phyloP scores from a whole-genome alignment of 92 coral and sea anemone genomes.

The Hydrozoanthus gracilis region DNA sequence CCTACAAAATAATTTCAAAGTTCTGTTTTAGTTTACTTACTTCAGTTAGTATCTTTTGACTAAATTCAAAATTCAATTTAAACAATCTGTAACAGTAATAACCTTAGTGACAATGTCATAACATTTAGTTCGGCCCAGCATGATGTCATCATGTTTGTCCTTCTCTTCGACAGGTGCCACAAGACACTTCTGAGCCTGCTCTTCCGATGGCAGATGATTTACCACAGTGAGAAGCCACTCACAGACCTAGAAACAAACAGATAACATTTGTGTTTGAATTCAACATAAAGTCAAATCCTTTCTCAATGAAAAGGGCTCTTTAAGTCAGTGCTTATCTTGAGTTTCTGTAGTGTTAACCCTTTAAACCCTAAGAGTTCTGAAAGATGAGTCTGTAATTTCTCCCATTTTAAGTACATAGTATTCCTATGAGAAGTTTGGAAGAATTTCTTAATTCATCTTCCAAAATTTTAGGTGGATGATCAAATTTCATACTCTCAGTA shows the following conservation, averaged over 20 bases:
- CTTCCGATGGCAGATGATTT: constrained; percentile 96
- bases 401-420: too few species aligned
- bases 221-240: constrained; percentile 94
- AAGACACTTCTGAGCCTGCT: constrained; percentile 95
- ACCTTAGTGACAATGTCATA: constrained; percentile 97
- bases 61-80: neutral
- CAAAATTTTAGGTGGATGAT: too few species aligned
- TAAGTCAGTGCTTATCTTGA: too few species aligned
- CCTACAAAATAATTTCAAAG: too few species aligned
- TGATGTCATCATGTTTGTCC: constrained; percentile 88
- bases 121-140: constrained; percentile 95
- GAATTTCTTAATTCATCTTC: too few species aligned
- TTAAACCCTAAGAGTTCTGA: too few species aligned
- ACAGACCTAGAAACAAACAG: constrained; percentile 56
- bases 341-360: too few species aligned
- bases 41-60: neutral
- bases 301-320: too few species aligned
- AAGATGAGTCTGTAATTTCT: too few species aligned
- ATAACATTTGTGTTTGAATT: neutral
- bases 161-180: constrained; percentile 98
- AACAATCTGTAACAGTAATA: neutral
- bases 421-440: too few species aligned
- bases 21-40: neutral
- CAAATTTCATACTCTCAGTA: too few species aligned
- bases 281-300: too few species aligned